Evolutionary conservation across 2,797 vertebrate species (phyloP).

Genomic region (Leptodactylus fallax): DNA sequence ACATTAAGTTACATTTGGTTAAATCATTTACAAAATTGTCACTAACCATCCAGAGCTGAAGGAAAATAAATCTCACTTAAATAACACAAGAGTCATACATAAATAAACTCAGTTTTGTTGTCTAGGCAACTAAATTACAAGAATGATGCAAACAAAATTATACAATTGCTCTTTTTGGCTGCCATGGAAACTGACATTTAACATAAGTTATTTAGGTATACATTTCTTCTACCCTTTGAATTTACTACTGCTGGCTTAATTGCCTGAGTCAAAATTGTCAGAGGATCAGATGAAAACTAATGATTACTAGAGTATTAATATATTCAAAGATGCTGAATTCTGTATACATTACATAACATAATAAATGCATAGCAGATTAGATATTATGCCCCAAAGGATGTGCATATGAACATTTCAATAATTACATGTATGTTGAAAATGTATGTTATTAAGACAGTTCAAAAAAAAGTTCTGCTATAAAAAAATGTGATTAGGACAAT

Average conservation of each 20-base stretch:
- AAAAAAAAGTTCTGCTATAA: neutral
- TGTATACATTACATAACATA: neutral
- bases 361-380: neutral
- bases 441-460: neutral
- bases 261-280: slow-evolving; percentile 12
- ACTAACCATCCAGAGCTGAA: neutral
- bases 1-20: no score
- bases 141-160: slow-evolving; percentile 58
- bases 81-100: slow-evolving; percentile 30
- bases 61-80: slow-evolving; percentile 22
- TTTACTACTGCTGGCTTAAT: slow-evolving; percentile 11
- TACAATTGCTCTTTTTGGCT: slow-evolving; percentile 48
- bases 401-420: no score
- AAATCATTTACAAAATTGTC: slow-evolving; percentile 5
- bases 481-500: no score
- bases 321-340: neutral
- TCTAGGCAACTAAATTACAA: slow-evolving; percentile 55
- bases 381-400: neutral
- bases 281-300: neutral
- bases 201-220: slow-evolving; percentile 44
- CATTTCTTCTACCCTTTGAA: slow-evolving; percentile 33
- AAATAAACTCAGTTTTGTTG: slow-evolving; percentile 33
- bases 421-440: neutral
- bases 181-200: slow-evolving; percentile 47
- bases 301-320: slow-evolving; percentile 16